Conservation (phyloP, 1,140 invertebrate genomes). For the Drosophila miranda region DNA sequence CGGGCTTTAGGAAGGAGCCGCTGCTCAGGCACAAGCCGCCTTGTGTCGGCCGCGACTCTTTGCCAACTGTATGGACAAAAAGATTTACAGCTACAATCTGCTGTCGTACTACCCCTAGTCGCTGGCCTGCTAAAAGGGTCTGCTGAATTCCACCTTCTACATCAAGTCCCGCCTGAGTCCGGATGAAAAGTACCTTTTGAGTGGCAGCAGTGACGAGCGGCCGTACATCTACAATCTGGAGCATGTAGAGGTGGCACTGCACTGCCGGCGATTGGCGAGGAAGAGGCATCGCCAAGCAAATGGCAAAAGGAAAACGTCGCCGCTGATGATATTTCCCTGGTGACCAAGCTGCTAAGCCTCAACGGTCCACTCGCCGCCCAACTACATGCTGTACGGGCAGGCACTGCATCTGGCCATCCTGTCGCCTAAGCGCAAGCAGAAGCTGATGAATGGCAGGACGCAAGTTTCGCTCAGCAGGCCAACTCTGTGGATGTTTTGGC, state of each 20-base stretch:
- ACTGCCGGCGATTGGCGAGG: slow-evolving; percentile 54
- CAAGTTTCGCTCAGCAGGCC: slow-evolving; percentile 45
- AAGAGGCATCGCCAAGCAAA: slow-evolving; percentile 44
- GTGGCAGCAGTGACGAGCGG: slow-evolving; percentile 91
- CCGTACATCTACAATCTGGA: slow-evolving; percentile 92
- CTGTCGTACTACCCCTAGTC: slow-evolving; percentile 87
- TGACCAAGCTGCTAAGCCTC: slow-evolving; percentile 16
- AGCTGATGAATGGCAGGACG: slow-evolving; percentile 66
- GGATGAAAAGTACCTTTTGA: slow-evolving; percentile 90
- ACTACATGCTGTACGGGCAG: slow-evolving; percentile 89
- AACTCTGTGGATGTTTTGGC: slow-evolving; percentile 40
- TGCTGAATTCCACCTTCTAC: slow-evolving; percentile 91
- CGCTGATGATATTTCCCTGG: slow-evolving; percentile 61
- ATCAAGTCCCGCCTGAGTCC: slow-evolving; percentile 91
- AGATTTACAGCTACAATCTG: slow-evolving; percentile 93
- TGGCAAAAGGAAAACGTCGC: slow-evolving; percentile 63
- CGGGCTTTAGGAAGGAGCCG: slow-evolving; percentile 87
- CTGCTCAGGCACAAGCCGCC: slow-evolving; percentile 88
- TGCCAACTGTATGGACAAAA: slow-evolving; percentile 93
- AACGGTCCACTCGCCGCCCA: slow-evolving; percentile 84
- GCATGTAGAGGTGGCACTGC: slow-evolving; percentile 86
- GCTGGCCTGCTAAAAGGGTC: slow-evolving; percentile 86
- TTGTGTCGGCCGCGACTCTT: slow-evolving; percentile 88
- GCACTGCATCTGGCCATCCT: slow-evolving; percentile 88
- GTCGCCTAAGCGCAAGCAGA: slow-evolving; percentile 87